These are phyloP conservation scores for Agrotis segetum DNA, from an alignment of 2,888 invertebrate species.

Conservation along the genomic window DNA sequence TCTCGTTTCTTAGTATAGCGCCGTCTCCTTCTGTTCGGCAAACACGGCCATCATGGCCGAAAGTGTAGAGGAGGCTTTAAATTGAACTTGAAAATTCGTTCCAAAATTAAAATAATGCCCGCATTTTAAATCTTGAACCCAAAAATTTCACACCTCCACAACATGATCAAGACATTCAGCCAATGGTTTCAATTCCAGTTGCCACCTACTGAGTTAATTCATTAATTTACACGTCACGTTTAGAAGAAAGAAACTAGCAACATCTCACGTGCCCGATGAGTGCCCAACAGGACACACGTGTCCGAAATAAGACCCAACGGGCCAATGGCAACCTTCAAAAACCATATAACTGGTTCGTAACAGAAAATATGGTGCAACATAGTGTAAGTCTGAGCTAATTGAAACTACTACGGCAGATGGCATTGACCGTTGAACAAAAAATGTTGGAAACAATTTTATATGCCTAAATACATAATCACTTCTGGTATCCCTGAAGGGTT, in stretches of 20 bases:
- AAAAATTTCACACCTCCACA: neutral
- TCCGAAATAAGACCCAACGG: conserved; percentile 27
- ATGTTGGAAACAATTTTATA: conserved; percentile 22
- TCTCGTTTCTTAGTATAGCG: too few relatives aligned
- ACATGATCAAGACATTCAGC: too few relatives aligned
- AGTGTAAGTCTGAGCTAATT: conserved; percentile 26
- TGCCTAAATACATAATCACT: neutral
- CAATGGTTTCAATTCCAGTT: neutral
- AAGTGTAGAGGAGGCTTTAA: too few relatives aligned
- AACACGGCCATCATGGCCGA: too few relatives aligned
- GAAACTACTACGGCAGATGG: conserved; percentile 26
- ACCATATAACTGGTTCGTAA: conserved; percentile 40
- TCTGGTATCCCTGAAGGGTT: too few relatives aligned
- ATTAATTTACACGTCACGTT: conserved; percentile 9
- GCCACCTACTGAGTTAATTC: neutral
- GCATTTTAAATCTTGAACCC: too few relatives aligned
- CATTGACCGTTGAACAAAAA: conserved; percentile 40
- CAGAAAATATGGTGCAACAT: conserved; percentile 57
- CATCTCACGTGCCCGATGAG: conserved; percentile 25
- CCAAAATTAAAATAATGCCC: neutral
- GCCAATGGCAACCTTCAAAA: conserved; percentile 42
- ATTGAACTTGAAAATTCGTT: neutral
- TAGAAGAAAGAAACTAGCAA: conserved; percentile 6
- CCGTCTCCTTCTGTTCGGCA: too few relatives aligned
- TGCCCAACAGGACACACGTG: too few relatives aligned